Conservation (phyloP, 2,888 invertebrate genomes). For the Anoncus sp. region DNA sequence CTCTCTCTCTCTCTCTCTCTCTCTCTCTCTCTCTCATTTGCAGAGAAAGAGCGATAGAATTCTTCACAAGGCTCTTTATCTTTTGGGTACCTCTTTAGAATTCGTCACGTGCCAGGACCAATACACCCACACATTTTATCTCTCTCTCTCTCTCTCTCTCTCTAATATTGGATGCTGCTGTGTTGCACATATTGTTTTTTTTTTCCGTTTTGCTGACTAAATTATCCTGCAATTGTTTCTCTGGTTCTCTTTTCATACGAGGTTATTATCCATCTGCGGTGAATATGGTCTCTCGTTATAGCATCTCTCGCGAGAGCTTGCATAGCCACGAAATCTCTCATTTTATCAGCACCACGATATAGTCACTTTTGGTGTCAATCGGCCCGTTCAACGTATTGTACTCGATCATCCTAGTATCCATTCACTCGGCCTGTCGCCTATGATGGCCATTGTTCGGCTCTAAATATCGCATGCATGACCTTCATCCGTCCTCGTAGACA, state of each 20-base stretch:
- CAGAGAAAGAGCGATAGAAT: no score
- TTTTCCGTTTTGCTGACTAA: no score
- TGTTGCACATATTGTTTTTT: background rate
- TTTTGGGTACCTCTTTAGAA: no score
- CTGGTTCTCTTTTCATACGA: background rate
- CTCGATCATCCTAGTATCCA: constrained; percentile 27
- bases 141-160: no score
- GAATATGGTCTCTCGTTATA: constrained; percentile 4
- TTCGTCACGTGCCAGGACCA: no score
- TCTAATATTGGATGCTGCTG: background rate
- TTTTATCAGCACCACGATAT: background rate
- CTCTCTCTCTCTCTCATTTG: no score
- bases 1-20: no score
- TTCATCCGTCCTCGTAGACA: background rate
- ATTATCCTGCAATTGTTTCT: no score
- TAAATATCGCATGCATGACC: background rate
- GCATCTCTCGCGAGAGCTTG: background rate
- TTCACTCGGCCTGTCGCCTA: constrained; percentile 11
- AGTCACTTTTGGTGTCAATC: constrained; percentile 22
- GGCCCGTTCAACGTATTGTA: constrained; percentile 34
- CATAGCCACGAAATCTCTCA: constrained; percentile 5
- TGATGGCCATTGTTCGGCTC: constrained; percentile 31
- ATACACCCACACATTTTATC: no score
- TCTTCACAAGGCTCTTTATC: no score
- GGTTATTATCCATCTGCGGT: background rate